phyloP scores from a whole-genome alignment of 2,797 vertebrate species.

The Artibeus jamaicensis region DNA sequence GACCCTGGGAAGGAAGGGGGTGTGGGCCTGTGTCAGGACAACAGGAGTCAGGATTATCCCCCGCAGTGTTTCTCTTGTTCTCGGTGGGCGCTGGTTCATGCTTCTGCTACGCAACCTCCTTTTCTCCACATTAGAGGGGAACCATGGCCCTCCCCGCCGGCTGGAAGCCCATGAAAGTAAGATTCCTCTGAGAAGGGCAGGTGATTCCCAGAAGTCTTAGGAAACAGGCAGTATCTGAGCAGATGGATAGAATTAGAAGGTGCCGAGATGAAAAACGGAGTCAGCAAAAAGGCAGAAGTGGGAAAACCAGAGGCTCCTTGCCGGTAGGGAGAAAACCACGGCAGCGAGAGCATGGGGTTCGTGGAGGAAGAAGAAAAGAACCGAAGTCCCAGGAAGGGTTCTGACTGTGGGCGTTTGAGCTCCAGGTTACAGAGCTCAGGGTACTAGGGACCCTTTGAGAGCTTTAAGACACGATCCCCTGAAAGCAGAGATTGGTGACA shows the following conservation, averaged over 20 bases:
- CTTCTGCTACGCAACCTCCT: background rate
- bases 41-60: background rate
- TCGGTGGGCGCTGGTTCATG: background rate
- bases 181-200: background rate
- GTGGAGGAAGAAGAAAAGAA: background rate
- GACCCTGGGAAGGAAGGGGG: rapidly evolving
- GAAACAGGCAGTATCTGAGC: background rate
- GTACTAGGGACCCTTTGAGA: background rate
- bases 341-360: too few relatives aligned
- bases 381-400: background rate
- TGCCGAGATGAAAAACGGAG: background rate
- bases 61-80: background rate
- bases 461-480: background rate
- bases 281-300: background rate
- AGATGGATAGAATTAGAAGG: background rate
- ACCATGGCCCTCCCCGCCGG: background rate
- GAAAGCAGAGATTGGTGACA: background rate
- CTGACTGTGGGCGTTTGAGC: rapidly evolving
- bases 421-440: background rate
- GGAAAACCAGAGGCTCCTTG: background rate
- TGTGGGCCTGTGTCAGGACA: background rate
- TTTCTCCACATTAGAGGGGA: background rate
- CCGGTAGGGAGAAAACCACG: background rate
- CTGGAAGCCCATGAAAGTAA: background rate
- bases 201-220: background rate